Conservation (phyloP, 92 coral and sea anemone genomes). For the Porites evermanni region DNA sequence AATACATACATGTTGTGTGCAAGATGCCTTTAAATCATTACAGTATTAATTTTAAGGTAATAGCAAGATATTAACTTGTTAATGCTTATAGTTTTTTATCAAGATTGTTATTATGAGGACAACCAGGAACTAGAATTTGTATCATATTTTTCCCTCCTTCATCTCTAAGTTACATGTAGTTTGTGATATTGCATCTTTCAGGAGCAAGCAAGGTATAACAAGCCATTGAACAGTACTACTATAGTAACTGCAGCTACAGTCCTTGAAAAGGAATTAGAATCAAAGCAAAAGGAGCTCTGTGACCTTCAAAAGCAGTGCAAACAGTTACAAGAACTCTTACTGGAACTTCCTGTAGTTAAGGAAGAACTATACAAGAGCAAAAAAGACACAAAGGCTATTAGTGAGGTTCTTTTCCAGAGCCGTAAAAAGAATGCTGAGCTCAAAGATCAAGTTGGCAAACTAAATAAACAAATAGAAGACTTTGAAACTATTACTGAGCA, state of each 20-base stretch:
- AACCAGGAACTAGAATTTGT: no score
- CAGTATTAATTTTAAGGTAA: no score
- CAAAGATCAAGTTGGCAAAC: conserved; percentile 44
- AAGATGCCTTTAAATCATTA: no score
- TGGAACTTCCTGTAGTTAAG: conserved; percentile 64
- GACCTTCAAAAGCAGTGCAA: conserved; percentile 48
- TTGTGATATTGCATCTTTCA: conserved; percentile 7
- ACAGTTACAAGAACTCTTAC: conserved; percentile 60
- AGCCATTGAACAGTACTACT: background rate
- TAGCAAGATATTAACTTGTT: no score
- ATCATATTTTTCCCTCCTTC: no score
- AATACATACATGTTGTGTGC: no score
- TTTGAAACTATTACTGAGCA: conserved; percentile 42
- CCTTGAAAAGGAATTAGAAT: conserved; percentile 49
- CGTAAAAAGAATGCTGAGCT: conserved; percentile 64
- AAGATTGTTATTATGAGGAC: no score
- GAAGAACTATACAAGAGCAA: conserved; percentile 62
- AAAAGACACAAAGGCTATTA: conserved; percentile 60
- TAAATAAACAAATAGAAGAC: conserved; percentile 46
- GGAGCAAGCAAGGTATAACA: conserved; percentile 25
- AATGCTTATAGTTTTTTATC: no score
- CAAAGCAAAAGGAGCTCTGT: conserved; percentile 49
- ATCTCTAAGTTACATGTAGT: no score
- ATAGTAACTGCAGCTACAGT: background rate
- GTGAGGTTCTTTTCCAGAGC: conserved; percentile 53